Evolutionary conservation across 2,797 vertebrate genomes (phyloP).

Genomic region (Lagorchestes hirsutus): DNA sequence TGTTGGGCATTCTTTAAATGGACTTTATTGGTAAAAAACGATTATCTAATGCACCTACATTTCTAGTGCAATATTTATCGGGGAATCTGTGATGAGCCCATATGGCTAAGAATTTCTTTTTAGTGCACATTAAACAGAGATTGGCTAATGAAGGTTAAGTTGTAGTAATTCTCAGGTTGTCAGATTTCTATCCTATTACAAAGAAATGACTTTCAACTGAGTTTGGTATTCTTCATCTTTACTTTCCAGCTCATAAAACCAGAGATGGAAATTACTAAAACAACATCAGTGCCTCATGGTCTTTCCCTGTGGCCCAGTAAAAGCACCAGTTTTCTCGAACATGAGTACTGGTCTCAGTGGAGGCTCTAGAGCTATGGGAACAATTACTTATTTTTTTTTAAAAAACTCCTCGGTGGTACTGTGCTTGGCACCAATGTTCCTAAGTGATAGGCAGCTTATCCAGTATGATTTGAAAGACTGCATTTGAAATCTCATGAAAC

Average conservation of each 20-base stretch:
- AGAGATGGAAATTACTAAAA: slow-evolving; percentile 1
- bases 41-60: slow-evolving; percentile 9
- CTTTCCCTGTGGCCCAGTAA: background rate
- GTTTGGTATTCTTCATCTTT: background rate
- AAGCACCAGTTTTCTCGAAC: background rate
- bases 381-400: background rate
- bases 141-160: slow-evolving; percentile 51
- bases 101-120: slow-evolving; percentile 44
- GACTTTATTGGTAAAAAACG: background rate
- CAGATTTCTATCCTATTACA: slow-evolving; percentile 14
- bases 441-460: background rate
- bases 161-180: slow-evolving; percentile 30
- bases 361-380: background rate
- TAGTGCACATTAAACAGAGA: slow-evolving; percentile 17
- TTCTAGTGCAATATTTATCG: slow-evolving; percentile 39
- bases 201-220: slow-evolving; percentile 43
- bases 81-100: slow-evolving; percentile 32
- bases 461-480: slow-evolving; percentile 16
- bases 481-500: background rate
- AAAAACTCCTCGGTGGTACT: background rate
- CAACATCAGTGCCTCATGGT: background rate
- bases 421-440: slow-evolving; percentile 12
- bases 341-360: background rate
- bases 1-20: slow-evolving; percentile 22
- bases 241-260: background rate